phyloP scores from a whole-genome alignment of 2,888 invertebrate species.

The Drosophila vallismaia region DNA sequence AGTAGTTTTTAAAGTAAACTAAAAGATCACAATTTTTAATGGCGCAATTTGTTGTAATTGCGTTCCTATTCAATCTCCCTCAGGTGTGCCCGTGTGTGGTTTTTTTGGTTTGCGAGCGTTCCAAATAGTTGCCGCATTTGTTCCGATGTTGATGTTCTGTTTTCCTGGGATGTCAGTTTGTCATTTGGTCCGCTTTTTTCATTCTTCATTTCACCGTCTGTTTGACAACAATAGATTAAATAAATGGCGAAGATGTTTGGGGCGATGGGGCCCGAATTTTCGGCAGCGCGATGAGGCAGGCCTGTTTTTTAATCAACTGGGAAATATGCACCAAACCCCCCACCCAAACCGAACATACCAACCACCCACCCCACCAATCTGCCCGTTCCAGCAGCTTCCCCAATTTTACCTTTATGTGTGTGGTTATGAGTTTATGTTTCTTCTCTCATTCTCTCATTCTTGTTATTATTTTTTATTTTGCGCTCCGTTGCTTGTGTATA shows the following conservation, averaged over 20 bases:
- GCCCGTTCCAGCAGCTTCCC: slow-evolving; percentile 52
- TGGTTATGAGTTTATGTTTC: too few species aligned
- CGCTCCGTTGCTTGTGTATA: slow-evolving; percentile 65
- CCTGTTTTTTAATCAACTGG: slow-evolving; percentile 54
- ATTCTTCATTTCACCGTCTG: slow-evolving; percentile 3
- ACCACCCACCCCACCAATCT: slow-evolving; percentile 1
- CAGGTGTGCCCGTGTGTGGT: slow-evolving; percentile 25
- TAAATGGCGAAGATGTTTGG: neutral
- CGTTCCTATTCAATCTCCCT: slow-evolving; percentile 20
- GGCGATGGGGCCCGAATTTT: slow-evolving; percentile 18
- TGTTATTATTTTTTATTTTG: slow-evolving; percentile 68
- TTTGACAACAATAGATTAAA: slow-evolving; percentile 20
- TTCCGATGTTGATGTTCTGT: slow-evolving; percentile 9
- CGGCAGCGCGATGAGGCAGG: slow-evolving; percentile 21
- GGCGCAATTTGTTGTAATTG: neutral
- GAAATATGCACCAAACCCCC: slow-evolving; percentile 15
- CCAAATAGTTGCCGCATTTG: slow-evolving; percentile 24
- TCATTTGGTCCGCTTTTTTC: slow-evolving; percentile 4
- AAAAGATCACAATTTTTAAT: too few species aligned
- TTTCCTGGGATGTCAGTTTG: slow-evolving; percentile 2
- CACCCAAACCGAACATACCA: too few species aligned
- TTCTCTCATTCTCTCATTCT: slow-evolving; percentile 23
- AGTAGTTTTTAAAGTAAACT: too few species aligned
- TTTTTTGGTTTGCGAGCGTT: slow-evolving; percentile 14
- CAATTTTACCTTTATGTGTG: slow-evolving; percentile 56